Evolutionary conservation across 2,888 invertebrate genomes (phyloP).

Genomic region (Metellina segmentata): DNA sequence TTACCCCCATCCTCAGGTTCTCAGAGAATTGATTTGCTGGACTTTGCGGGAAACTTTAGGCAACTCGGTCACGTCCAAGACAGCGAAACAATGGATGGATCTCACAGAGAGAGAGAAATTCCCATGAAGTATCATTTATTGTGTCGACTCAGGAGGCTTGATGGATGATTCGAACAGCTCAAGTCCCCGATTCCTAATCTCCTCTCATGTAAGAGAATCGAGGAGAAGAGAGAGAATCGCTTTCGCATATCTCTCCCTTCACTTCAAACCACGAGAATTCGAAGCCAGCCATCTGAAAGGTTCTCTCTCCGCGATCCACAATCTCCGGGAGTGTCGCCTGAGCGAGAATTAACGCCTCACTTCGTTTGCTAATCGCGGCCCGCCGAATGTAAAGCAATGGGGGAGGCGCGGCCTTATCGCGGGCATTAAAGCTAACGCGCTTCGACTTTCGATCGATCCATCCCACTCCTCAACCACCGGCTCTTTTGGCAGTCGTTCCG

Average conservation of each 20-base stretch:
- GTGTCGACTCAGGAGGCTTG: no score
- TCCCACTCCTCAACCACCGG: not conserved
- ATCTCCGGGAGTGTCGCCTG: constrained; percentile 49
- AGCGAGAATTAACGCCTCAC: constrained; percentile 44
- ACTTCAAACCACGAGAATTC: not conserved
- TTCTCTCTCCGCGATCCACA: constrained; percentile 30
- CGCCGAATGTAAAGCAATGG: constrained; percentile 49
- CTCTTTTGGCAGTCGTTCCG: not conserved
- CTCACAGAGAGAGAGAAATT: no score
- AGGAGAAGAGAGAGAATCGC: constrained; percentile 20
- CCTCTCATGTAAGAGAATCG: not conserved
- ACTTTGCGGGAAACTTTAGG: no score
- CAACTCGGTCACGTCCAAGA: no score
- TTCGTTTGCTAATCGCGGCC: constrained; percentile 57
- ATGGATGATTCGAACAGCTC: not conserved
- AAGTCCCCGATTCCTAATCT: constrained; percentile 41
- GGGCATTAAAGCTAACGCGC: constrained; percentile 27
- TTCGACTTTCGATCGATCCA: constrained; percentile 5
- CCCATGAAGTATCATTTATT: no score
- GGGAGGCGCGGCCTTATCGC: constrained; percentile 26
- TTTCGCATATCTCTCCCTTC: constrained; percentile 22
- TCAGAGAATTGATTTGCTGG: no score
- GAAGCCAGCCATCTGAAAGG: constrained; percentile 22
- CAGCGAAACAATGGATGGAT: no score
- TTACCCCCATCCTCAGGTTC: no score